Evolutionary conservation across 2,113 vertebrate genomes (phyloP).

Genomic region (Centropus unirufus): DNA sequence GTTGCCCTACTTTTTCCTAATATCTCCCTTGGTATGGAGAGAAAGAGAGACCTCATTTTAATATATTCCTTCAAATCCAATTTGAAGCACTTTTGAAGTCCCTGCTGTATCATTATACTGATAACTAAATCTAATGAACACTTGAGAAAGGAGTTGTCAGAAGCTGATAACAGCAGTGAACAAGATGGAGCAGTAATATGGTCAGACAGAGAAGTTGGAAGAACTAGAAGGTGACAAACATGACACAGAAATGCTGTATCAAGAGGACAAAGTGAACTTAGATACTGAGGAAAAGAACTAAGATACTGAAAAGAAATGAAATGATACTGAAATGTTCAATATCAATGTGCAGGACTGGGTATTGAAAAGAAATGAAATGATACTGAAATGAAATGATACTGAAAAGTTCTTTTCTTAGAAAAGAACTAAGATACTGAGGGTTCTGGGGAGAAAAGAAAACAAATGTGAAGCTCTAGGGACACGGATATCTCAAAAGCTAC

Average conservation of each 20-base stretch:
- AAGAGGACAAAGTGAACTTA: background rate
- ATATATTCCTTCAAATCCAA: background rate
- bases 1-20: background rate
- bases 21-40: background rate
- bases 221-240: background rate
- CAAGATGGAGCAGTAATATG: background rate
- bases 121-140: background rate
- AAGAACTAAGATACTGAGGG: no score
- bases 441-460: no score
- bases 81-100: slow-evolving; percentile 26
- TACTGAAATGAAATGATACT: no score
- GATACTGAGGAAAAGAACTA: background rate
- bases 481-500: background rate
- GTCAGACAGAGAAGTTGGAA: background rate
- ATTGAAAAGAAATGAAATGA: no score
- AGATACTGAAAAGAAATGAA: no score
- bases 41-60: background rate
- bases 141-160: background rate
- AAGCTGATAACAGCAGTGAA: background rate
- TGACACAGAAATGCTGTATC: background rate
- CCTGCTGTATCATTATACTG: background rate
- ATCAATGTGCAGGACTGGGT: no score
- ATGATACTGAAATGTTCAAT: no score
- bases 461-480: background rate
- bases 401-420: no score